A percentile compares a stretch with the other conserved stretches of the same genome.
These are phyloP conservation scores for Bubalus kerabau DNA, from an alignment of 2,113 vertebrate genomes.

Conservation along the genomic window DNA sequence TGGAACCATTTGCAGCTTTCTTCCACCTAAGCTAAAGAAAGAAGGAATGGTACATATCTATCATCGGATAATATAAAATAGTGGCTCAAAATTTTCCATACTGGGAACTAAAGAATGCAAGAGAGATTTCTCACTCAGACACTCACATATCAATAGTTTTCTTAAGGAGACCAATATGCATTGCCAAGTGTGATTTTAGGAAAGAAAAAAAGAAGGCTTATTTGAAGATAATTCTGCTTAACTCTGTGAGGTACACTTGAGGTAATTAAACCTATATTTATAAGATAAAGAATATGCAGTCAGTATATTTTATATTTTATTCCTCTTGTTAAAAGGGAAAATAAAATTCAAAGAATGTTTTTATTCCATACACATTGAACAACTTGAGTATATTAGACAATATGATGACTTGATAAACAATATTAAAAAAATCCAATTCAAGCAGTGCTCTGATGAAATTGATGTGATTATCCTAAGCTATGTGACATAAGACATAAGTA, in stretches of 20 bases:
- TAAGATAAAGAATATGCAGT: background rate
- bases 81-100: background rate
- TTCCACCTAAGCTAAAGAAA: background rate
- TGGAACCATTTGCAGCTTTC: background rate
- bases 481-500: background rate
- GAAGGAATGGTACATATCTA: background rate
- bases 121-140: background rate
- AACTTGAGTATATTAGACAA: background rate
- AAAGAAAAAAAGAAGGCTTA: background rate
- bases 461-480: background rate
- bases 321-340: background rate
- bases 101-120: background rate
- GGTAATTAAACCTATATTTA: background rate
- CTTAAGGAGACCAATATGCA: background rate
- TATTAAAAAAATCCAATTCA: background rate
- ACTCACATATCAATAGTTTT: background rate
- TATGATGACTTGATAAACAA: background rate
- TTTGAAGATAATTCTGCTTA: background rate
- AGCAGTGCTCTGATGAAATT: background rate
- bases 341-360: conserved; percentile 16
- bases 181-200: background rate
- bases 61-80: background rate
- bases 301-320: background rate
- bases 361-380: background rate
- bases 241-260: background rate